Conservation (phyloP, 1,140 invertebrate species). For the Littorina saxatilis region DNA sequence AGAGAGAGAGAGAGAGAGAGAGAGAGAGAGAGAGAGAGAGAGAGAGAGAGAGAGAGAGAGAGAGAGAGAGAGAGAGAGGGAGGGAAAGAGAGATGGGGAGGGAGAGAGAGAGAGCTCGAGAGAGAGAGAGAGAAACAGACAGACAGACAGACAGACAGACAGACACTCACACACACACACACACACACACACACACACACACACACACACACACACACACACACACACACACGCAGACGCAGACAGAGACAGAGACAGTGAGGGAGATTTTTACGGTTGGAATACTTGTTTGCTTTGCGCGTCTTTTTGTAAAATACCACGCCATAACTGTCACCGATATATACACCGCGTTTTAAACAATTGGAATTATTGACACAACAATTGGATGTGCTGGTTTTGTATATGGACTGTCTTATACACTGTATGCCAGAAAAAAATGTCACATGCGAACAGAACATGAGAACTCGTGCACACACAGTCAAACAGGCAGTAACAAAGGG, state of each 20-base stretch:
- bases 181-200: not conserved
- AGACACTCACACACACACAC: not conserved
- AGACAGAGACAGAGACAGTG: not conserved
- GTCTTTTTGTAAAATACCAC: no score
- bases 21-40: conserved; percentile 17
- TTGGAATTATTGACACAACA: no score
- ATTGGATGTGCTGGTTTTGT: no score
- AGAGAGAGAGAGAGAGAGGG: conserved; percentile 20
- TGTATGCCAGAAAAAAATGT: no score
- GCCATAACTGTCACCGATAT: no score
- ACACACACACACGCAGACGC: not conserved
- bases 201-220: not conserved
- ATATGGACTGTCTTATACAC: no score
- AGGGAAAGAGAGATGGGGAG: not conserved
- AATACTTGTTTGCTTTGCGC: no score
- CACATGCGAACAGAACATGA: no score
- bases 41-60: not conserved
- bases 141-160: not conserved
- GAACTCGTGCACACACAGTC: no score
- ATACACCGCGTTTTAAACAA: no score
- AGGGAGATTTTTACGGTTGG: no score
- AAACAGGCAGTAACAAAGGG: no score
- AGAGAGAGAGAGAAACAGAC: not conserved
- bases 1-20: conserved; percentile 10
- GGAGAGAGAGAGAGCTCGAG: not conserved